Base-by-base conservation (phyloP, 92 coral and sea anemone genomes). In the Zoanthus gigantus region DNA sequence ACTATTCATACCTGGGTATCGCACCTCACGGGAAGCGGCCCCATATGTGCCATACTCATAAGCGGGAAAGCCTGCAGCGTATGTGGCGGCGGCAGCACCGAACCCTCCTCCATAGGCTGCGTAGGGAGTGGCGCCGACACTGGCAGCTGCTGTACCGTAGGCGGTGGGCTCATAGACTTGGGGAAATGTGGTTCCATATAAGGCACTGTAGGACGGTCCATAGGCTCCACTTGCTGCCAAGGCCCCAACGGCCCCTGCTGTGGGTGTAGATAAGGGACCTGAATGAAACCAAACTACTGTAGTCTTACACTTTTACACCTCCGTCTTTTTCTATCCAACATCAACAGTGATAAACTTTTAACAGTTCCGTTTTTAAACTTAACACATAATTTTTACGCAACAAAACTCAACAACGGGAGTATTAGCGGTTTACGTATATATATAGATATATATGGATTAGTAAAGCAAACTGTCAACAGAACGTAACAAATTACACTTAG, bases 1-100 rank as follows among this genome's bases (percentile, higher is more conserved):
- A 50, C 56, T 30, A 69, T 34, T 89, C 98, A 94, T 95, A 95
- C 98, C 98, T 95, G 94, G 91, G 79, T 93, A 93, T 52, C 95
- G 94, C 60, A 93, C 92, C 83, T 92, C 98, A n/a, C 89, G 76
- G 63, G 92, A 66, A 16, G 92, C 87, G 68, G 91, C 89, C 48
- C 91, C 93, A 79, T 93, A 93, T 13, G 96, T 63, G 73, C 89
- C 73, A 50, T 68, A 88, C 57, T 93, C 94, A 84, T 95, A 95
- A 52, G 93, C 94, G 7, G 96, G 88, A 86, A 84, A 90, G 76
- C 88, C 91, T 46, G 91, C 82, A 18, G 94, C 90, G 80, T 82
- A 91, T 63, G 69, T 63, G 17, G 69, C 69, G n/a, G 98, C 92
- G 71, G 88, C 88, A 18, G 94, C 82, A 32, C 90, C 90, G 17